phyloP scores from a whole-genome alignment of 2,113 vertebrate genomes.

The Platycercus adscitus region DNA sequence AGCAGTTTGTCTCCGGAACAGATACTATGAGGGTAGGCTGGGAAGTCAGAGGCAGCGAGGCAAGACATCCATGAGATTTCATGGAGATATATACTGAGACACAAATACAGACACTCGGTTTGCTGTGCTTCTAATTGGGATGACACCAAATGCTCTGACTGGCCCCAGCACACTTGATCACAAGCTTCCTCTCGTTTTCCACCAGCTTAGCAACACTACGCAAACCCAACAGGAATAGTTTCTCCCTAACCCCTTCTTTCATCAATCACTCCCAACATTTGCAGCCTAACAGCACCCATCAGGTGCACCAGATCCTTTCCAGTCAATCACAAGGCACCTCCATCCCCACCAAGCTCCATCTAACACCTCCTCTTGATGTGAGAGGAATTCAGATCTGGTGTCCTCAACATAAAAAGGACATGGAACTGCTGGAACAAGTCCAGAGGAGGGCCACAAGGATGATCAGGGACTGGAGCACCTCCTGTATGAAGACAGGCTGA shows the following conservation, averaged over 20 bases:
- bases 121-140: neutral
- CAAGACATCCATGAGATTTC: neutral
- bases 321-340: neutral
- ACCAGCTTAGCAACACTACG: neutral
- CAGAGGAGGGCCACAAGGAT: too few species aligned
- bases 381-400: neutral
- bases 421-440: too few species aligned
- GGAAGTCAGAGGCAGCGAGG: rapidly evolving
- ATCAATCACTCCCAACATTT: neutral
- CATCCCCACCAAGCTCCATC: neutral
- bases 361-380: neutral
- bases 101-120: neutral
- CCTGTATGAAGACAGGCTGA: too few species aligned
- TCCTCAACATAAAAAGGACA: too few species aligned
- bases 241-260: neutral
- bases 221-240: neutral
- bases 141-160: neutral
- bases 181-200: neutral
- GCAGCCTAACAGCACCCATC: neutral
- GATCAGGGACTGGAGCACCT: too few species aligned
- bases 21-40: neutral
- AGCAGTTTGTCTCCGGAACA: neutral
- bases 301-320: neutral
- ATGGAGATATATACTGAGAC: neutral
- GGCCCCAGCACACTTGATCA: neutral